Evolutionary conservation across 2,888 invertebrate species (phyloP).

Genomic region (Chelonus formosanus): DNA sequence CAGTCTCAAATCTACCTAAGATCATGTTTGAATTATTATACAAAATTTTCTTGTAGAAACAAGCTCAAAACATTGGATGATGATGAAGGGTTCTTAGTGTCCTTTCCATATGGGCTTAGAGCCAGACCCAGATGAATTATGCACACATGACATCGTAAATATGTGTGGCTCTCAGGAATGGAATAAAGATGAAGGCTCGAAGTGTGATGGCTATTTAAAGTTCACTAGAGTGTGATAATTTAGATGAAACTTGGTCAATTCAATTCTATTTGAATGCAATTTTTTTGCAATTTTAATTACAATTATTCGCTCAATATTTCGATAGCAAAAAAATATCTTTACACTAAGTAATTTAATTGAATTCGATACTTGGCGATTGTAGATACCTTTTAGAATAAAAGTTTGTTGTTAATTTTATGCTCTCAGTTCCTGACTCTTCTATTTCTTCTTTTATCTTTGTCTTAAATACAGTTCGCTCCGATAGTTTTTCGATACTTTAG

Average conservation of each 20-base stretch:
- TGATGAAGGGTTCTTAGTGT: background rate
- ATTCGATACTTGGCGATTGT: too few species aligned
- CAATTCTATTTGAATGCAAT: background rate
- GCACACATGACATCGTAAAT: conserved; percentile 16
- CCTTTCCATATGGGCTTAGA: conserved; percentile 5
- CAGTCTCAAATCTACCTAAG: background rate
- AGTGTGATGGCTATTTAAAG: conserved; percentile 15
- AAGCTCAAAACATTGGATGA: background rate
- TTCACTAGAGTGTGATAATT: conserved; percentile 1
- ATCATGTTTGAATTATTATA: background rate
- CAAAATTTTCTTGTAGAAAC: background rate
- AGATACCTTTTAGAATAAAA: too few species aligned
- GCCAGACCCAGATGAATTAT: conserved; percentile 23
- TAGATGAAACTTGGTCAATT: background rate
- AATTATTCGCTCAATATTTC: too few species aligned
- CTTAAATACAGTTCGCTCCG: background rate
- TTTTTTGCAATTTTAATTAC: too few species aligned
- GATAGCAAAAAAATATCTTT: too few species aligned
- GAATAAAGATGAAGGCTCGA: conserved; percentile 14
- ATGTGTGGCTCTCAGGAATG: background rate
- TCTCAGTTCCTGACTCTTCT: background rate
- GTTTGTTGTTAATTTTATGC: too few species aligned
- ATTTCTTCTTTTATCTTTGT: background rate
- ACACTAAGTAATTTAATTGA: too few species aligned
- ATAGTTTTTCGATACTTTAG: conserved; percentile 4